phyloP scores from a whole-genome alignment of 2,797 vertebrate species.

The Acanthornis magna region DNA sequence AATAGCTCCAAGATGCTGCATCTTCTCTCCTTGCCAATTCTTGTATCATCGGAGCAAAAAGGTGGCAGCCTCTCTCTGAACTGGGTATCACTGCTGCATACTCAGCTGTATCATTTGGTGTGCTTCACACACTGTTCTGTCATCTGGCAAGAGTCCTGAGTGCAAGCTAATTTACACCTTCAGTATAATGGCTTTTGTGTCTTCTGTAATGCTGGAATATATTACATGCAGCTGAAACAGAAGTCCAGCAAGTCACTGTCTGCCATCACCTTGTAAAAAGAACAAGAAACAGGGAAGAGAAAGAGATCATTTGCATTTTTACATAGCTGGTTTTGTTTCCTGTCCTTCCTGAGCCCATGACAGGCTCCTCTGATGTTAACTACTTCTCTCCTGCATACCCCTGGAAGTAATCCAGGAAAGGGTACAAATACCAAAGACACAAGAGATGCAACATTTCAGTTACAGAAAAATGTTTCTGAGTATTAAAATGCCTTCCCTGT shows the following conservation, averaged over 20 bases:
- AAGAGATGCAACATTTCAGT: background rate
- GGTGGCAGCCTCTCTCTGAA: background rate
- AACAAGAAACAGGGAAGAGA: background rate
- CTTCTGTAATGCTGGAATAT: background rate
- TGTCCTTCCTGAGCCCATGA: background rate
- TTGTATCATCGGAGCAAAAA: background rate
- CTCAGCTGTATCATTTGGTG: background rate
- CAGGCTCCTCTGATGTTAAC: background rate
- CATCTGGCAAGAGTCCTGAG: background rate
- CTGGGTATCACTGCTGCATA: background rate
- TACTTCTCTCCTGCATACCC: background rate
- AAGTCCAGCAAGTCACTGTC: background rate
- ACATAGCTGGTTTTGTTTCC: background rate
- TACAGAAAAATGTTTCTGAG: background rate
- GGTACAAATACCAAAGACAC: background rate
- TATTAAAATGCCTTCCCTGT: background rate
- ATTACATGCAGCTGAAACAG: background rate
- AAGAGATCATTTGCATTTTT: background rate
- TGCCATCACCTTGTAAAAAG: conserved; percentile 2
- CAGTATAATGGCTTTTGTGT: conserved; percentile 1
- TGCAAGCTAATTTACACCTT: conserved; percentile 40
- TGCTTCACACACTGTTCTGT: background rate
- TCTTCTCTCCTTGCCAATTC: background rate
- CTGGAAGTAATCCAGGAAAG: background rate
- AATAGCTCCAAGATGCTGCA: background rate